phyloP scores from a whole-genome alignment of 2,113 vertebrate genomes.

The Leptobrachium ailaonicum region DNA sequence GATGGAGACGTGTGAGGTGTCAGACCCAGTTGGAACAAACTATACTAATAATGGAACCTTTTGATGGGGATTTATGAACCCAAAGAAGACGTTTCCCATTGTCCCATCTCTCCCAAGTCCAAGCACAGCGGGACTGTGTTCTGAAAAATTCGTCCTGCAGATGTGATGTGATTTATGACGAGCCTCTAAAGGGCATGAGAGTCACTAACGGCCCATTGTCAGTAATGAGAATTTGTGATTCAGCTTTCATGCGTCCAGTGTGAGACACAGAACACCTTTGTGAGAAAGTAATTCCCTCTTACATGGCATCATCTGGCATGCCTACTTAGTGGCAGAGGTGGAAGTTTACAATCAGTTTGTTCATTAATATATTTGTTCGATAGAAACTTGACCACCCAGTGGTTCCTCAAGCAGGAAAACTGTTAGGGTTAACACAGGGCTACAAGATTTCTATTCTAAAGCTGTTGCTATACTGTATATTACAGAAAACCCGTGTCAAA shows the following conservation, averaged over 20 bases:
- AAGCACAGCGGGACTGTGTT: background rate
- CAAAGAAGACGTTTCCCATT: background rate
- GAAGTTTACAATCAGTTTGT: too few relatives aligned
- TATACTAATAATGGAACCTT: background rate
- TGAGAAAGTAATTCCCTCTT: too few relatives aligned
- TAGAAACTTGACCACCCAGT: too few relatives aligned
- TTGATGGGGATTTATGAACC: constrained; percentile 11
- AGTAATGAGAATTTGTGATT: background rate
- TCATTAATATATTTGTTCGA: too few relatives aligned
- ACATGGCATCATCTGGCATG: too few relatives aligned
- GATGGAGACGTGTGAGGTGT: constrained; percentile 16
- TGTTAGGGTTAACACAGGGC: too few relatives aligned
- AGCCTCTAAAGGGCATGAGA: background rate
- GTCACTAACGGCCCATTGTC: constrained; percentile 1
- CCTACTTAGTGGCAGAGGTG: too few relatives aligned
- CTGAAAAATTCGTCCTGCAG: background rate
- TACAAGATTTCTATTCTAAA: too few relatives aligned
- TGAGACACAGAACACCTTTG: background rate
- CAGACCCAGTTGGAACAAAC: background rate
- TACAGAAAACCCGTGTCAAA: too few relatives aligned
- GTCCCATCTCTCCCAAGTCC: background rate
- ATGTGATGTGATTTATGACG: constrained; percentile 26
- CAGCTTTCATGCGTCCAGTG: background rate
- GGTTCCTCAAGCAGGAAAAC: too few relatives aligned
- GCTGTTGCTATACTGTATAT: too few relatives aligned